Evolutionary conservation across 2,888 invertebrate species (phyloP).

Genomic region (Pasiphila rectangulata): DNA sequence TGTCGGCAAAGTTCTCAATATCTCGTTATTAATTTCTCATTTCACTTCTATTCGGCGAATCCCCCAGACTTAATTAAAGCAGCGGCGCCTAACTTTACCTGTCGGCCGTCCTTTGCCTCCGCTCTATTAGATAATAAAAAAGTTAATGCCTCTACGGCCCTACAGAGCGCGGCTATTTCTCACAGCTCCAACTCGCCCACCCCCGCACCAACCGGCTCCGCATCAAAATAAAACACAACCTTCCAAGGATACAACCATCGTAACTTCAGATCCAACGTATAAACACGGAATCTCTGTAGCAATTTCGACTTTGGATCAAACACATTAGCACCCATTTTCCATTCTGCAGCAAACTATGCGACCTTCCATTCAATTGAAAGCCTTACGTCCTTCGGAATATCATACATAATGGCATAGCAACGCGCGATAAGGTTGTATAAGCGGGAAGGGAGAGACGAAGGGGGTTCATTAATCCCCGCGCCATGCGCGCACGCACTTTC

Average conservation of each 20-base stretch:
- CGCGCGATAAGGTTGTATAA: conserved; percentile 50
- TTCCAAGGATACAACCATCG: conserved; percentile 78
- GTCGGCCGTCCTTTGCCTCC: conserved; percentile 71
- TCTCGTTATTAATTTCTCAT: conserved; percentile 55
- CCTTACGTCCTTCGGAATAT: conserved; percentile 37
- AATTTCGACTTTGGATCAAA: conserved; percentile 43
- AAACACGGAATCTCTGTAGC: conserved; percentile 35
- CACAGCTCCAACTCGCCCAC: conserved; percentile 56
- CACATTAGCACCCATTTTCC: conserved; percentile 1
- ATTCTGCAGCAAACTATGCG: conserved; percentile 15
- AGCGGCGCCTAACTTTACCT: conserved; percentile 75
- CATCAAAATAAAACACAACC: conserved; percentile 75
- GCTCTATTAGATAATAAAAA: conserved; percentile 78
- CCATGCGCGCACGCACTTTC: conserved; percentile 81
- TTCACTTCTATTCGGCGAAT: conserved; percentile 53
- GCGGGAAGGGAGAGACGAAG: conserved; percentile 56
- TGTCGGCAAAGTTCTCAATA: conserved; percentile 35
- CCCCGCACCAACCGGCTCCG: conserved; percentile 41
- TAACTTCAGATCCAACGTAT: conserved; percentile 64
- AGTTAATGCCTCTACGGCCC: conserved; percentile 69
- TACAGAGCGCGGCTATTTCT: conserved; percentile 71
- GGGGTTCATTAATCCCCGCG: conserved; percentile 80
- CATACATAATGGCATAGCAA: conserved; percentile 38
- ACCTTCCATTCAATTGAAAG: conserved; percentile 33
- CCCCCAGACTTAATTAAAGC: conserved; percentile 70